These are phyloP conservation scores for Bombus sibiricus DNA, from an alignment of 1,140 invertebrate species.

Conservation along the genomic window DNA sequence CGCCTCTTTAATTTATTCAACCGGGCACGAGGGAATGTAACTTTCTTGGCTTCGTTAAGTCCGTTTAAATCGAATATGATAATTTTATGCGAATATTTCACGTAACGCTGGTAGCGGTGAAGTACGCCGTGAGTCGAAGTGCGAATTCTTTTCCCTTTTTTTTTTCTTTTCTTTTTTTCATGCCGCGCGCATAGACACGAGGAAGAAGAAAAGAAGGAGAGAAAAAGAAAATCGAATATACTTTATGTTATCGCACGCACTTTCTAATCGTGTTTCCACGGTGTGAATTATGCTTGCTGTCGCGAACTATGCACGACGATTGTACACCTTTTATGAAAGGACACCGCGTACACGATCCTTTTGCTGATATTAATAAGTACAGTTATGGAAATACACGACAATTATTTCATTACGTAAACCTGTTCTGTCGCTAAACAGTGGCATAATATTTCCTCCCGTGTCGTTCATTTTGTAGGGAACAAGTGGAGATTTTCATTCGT, in stretches of 20 bases:
- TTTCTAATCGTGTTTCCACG: conserved; percentile 25
- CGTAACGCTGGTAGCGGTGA: conserved; percentile 20
- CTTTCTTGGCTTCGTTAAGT: conserved; percentile 37
- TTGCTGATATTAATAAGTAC: conserved; percentile 1
- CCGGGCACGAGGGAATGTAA: conserved; percentile 3
- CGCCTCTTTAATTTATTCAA: conserved; percentile 46
- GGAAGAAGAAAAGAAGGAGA: not conserved
- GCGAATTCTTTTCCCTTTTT: not conserved
- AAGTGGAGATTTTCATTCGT: not conserved
- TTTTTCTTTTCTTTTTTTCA: not conserved
- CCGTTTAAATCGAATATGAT: conserved; percentile 35
- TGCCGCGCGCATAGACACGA: not conserved
- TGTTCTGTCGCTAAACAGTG: not conserved
- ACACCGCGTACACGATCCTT: not conserved
- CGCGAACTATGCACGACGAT: not conserved
- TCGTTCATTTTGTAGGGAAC: not conserved
- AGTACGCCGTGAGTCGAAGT: not conserved
- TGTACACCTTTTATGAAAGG: not conserved
- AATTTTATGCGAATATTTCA: conserved; percentile 31
- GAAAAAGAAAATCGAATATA: not conserved
- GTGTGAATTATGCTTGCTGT: conserved; percentile 16
- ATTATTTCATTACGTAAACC: conserved; percentile 17
- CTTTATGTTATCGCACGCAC: conserved; percentile 24
- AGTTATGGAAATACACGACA: not conserved
- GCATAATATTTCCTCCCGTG: not conserved